Conservation (phyloP, 2,888 invertebrate genomes). For the Drosophila lacicola region DNA sequence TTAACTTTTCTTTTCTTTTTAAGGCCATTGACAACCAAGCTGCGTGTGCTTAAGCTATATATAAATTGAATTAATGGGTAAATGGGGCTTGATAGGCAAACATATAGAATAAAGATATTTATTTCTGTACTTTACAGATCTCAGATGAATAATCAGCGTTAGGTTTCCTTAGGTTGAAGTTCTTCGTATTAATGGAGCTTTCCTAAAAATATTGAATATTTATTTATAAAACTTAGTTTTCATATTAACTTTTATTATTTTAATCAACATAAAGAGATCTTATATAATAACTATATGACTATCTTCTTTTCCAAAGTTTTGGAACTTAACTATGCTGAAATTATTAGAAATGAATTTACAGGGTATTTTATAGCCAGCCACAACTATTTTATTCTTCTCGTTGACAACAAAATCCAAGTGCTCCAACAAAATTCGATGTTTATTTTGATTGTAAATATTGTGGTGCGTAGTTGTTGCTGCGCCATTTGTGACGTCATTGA, state of each 20-base stretch:
- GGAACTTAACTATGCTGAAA: not conserved
- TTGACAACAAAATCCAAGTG: conserved; percentile 38
- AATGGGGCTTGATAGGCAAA: not conserved
- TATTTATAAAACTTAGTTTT: too few species aligned
- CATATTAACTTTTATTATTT: too few species aligned
- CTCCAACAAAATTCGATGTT: conserved; percentile 2
- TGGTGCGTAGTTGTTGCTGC: conserved; percentile 41
- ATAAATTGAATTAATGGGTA: conserved; percentile 6
- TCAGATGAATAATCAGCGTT: too few species aligned
- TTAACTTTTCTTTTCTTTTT: conserved; percentile 19
- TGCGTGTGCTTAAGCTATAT: conserved; percentile 4
- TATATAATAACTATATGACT: too few species aligned
- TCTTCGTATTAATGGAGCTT: too few species aligned
- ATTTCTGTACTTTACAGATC: not conserved
- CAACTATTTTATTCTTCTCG: not conserved
- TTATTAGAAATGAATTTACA: not conserved
- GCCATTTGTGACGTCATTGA: conserved; percentile 57
- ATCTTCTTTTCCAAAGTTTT: not conserved
- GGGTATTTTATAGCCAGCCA: conserved; percentile 18
- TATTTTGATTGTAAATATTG: conserved; percentile 47
- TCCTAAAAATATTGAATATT: too few species aligned
- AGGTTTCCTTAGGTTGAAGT: too few species aligned
- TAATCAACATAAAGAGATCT: too few species aligned
- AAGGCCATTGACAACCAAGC: conserved; percentile 34
- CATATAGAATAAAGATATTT: not conserved